These are phyloP conservation scores for Orientallactaga bullata DNA, from an alignment of 2,113 vertebrate species.

Conservation along the genomic window DNA sequence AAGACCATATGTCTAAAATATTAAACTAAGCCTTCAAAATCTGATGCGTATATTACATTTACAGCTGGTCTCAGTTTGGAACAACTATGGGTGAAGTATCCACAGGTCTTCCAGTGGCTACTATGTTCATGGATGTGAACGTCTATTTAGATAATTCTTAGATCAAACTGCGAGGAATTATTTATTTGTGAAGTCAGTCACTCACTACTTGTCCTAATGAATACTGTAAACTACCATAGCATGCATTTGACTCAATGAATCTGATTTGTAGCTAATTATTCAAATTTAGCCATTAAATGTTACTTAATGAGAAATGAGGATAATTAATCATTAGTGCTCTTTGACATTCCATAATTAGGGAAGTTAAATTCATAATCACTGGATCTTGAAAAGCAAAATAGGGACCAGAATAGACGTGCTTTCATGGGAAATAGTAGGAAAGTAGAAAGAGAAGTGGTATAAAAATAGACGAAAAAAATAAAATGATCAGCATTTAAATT, in stretches of 20 bases:
- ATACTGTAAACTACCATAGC: neutral
- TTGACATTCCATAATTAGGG: neutral
- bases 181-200: neutral
- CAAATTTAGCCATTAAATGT: neutral
- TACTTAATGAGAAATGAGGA: neutral
- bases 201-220: neutral
- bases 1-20: neutral
- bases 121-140: accelerated
- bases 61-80: neutral
- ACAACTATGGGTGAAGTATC: neutral
- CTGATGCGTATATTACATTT: neutral
- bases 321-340: constrained; percentile 15
- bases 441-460: neutral
- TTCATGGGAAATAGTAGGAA: neutral
- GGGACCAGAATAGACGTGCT: neutral
- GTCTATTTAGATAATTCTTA: neutral
- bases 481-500: neutral
- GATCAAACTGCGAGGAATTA: neutral
- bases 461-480: neutral
- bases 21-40: neutral
- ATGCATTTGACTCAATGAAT: neutral
- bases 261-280: constrained; percentile 38
- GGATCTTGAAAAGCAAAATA: neutral
- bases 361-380: constrained; percentile 19
- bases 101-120: neutral